These are phyloP conservation scores for Xerus rutilus DNA, from an alignment of 2,797 vertebrate species.

Conservation along the genomic window DNA sequence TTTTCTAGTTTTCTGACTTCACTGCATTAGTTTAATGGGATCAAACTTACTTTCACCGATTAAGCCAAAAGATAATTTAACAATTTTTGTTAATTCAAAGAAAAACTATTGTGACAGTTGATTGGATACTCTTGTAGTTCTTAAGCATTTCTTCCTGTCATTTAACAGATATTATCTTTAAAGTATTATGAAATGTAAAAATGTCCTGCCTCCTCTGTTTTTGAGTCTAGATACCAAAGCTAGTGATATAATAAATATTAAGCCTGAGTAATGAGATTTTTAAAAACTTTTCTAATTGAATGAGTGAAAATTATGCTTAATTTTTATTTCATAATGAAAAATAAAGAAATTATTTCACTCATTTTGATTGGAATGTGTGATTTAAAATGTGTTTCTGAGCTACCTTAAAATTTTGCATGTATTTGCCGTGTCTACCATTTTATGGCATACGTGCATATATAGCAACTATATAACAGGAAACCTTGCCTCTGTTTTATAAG, in stretches of 20 bases:
- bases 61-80: background rate
- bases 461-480: background rate
- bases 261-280: background rate
- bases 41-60: slow-evolving; percentile 27
- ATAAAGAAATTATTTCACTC: background rate
- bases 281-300: background rate
- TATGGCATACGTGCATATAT: background rate
- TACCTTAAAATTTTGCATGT: background rate
- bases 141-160: background rate
- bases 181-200: background rate
- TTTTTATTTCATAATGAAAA: background rate
- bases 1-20: background rate
- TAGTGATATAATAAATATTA: background rate
- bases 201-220: background rate
- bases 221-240: background rate
- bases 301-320: background rate
- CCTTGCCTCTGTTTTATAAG: background rate
- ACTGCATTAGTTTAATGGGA: background rate
- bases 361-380: background rate
- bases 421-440: too few relatives aligned
- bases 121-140: background rate
- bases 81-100: background rate
- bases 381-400: slow-evolving; percentile 7
- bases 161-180: slow-evolving; percentile 12
- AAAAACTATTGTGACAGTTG: background rate